Percentiles rank a stretch among this genome's conserved stretches.
phyloP scores from a whole-genome alignment of 2,113 vertebrate genomes.

The Eptesicus fuscus region DNA sequence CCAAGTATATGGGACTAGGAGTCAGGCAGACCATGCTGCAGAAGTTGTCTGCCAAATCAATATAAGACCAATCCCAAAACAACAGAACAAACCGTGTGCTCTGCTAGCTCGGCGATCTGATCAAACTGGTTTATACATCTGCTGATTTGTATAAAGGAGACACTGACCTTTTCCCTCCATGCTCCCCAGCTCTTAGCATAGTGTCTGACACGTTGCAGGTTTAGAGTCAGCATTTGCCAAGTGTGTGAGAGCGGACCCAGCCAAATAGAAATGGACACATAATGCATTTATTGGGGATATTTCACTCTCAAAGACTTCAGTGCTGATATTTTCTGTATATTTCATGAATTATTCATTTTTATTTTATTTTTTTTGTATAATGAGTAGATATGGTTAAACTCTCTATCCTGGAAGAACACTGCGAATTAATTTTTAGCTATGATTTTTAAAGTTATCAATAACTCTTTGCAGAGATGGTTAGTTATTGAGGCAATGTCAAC shows the following conservation, averaged over 20 bases:
- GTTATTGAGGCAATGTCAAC: not conserved
- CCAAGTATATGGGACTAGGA: not conserved
- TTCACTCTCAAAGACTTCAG: not conserved
- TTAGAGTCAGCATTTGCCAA: not conserved
- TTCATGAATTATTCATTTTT: not conserved
- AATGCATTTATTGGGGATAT: not conserved
- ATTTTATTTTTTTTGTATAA: not conserved
- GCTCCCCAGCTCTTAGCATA: not conserved
- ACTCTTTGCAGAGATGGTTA: not conserved
- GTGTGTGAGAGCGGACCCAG: not conserved
- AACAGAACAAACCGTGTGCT: not conserved
- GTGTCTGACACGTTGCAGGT: not conserved
- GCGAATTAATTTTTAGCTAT: not conserved
- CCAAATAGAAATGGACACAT: not conserved
- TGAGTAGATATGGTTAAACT: not conserved
- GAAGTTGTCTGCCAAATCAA: not conserved
- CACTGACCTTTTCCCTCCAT: not conserved
- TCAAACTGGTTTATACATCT: not conserved
- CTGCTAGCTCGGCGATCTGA: not conserved
- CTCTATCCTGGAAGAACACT: not conserved
- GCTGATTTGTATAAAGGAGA: not conserved
- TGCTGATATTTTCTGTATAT: not conserved
- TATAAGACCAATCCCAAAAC: conserved; percentile 3
- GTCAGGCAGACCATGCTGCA: not conserved
- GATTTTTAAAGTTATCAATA: not conserved